Evolutionary conservation across 1,140 invertebrate genomes (phyloP).

Genomic region (Calycopis cecrops): DNA sequence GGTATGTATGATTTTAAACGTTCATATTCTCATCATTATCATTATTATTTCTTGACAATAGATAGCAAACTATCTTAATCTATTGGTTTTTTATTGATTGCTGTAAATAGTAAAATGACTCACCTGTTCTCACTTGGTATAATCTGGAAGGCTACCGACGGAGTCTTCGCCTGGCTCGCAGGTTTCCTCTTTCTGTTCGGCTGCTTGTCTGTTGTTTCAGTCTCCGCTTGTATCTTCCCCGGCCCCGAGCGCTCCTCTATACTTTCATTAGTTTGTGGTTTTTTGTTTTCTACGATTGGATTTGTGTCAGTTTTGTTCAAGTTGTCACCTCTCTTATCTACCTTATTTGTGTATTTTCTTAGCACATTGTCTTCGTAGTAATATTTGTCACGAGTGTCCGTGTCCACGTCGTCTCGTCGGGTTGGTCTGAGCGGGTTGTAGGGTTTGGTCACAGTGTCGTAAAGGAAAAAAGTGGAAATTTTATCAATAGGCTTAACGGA

Average conservation of each 20-base stretch:
- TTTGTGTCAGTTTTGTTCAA: constrained; percentile 20
- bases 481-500: constrained; percentile 33
- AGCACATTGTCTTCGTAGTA: constrained; percentile 76
- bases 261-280: constrained; percentile 45
- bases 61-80: too few species aligned
- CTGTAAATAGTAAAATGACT: too few species aligned
- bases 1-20: too few species aligned
- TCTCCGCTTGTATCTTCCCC: constrained; percentile 39
- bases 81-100: too few species aligned
- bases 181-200: constrained; percentile 37
- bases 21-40: too few species aligned
- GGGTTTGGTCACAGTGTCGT: constrained; percentile 59
- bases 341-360: constrained; percentile 66
- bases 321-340: constrained; percentile 28
- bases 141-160: constrained; percentile 70
- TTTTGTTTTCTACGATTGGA: constrained; percentile 21
- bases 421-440: constrained; percentile 56
- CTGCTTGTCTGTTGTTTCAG: constrained; percentile 29
- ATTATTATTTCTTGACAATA: too few species aligned
- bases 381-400: constrained; percentile 54
- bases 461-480: constrained; percentile 61
- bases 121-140: constrained; percentile 76
- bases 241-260: constrained; percentile 56
- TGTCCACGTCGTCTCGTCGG: constrained; percentile 50
- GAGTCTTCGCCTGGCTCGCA: constrained; percentile 50